Base-by-base conservation (phyloP, 2,113 vertebrate species). In the Acrocephalus kingi region DNA sequence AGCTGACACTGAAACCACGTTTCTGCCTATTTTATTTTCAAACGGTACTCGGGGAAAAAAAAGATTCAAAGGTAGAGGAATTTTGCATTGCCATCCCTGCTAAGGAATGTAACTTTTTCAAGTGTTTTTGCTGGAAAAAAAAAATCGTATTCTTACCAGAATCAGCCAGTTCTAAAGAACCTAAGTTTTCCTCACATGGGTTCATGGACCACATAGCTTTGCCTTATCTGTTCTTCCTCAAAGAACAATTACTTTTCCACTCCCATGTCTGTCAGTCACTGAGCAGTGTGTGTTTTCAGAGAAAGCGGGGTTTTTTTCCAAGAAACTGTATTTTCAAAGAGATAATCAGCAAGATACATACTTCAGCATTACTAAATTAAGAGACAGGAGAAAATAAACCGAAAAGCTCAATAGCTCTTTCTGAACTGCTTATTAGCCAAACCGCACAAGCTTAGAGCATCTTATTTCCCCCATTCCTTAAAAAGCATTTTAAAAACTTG, bases 31-130 rank as follows among this genome's bases (percentile, higher is more conserved):
- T 78, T 56, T 22, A 63, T 75, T 89, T 91, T 82, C 69, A 87
- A 89, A 69, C 0, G 0, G 59, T 23, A 61, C 20, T 41, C 22
- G n/a, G 7, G 21, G n/a, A 3, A 2, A 1, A 1, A 5, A 30
- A 52, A 48, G 24, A 84, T 62, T 55, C n/a, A 91, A 87, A 85
- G 55, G 54, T 75, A 80, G 49, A 8, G 15, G 28, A 56, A 75
- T 76, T 61, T 78, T 25, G 43, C 45, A 75, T 7, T 84, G 54
- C 58, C 30, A 52, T 30, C 37, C 37, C n/a, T 64, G 28, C 52
- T 61, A 56, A 75, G 14, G 12, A 87, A 68, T 25, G 59, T 10
- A 18, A 22, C 8, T 61, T 75, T 74, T 64, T 54, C 27, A 89
- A 87, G 35, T 13, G 16, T 46, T 55, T 46, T 16, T 49, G 31